Conservation (phyloP, 2,888 invertebrate genomes). For the Drosophila subsilvestris region DNA sequence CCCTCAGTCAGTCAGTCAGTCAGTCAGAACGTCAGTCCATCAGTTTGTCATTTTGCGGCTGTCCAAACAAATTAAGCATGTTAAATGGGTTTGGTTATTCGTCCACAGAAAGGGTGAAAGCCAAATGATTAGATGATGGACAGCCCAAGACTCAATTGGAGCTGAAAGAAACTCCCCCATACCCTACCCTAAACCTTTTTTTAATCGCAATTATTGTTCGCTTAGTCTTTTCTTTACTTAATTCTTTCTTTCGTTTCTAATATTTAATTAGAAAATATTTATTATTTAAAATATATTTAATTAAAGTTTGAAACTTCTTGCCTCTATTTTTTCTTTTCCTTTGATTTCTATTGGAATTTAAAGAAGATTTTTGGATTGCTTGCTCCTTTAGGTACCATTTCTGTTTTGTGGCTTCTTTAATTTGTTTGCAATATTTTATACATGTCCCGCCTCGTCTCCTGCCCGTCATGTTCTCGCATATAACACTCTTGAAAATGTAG, state of each 20-base stretch:
- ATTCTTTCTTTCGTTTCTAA: no score
- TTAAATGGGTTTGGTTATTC: not conserved
- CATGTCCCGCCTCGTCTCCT: not conserved
- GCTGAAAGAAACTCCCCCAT: not conserved
- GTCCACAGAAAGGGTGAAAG: not conserved
- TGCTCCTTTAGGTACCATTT: constrained; percentile 14
- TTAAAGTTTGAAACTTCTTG: no score
- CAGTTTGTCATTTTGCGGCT: constrained; percentile 7
- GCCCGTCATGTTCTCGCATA: not conserved
- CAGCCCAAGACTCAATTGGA: not conserved
- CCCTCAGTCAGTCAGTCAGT: constrained; percentile 20
- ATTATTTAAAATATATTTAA: no score
- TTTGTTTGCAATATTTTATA: constrained; percentile 36
- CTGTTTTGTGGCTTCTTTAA: constrained; percentile 14
- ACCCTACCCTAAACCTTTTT: not conserved
- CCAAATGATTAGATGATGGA: not conserved
- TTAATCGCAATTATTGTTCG: no score
- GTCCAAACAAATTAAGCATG: constrained; percentile 13
- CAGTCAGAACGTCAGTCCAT: constrained; percentile 20
- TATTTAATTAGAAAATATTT: no score
- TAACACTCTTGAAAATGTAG: constrained; percentile 31
- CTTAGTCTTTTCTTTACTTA: no score
- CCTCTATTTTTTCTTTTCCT: no score
- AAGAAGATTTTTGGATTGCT: not conserved
- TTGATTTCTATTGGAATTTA: not conserved